Base-by-base conservation (phyloP, 92 coral and sea anemone species). In the Epizoanthus rinbou region DNA sequence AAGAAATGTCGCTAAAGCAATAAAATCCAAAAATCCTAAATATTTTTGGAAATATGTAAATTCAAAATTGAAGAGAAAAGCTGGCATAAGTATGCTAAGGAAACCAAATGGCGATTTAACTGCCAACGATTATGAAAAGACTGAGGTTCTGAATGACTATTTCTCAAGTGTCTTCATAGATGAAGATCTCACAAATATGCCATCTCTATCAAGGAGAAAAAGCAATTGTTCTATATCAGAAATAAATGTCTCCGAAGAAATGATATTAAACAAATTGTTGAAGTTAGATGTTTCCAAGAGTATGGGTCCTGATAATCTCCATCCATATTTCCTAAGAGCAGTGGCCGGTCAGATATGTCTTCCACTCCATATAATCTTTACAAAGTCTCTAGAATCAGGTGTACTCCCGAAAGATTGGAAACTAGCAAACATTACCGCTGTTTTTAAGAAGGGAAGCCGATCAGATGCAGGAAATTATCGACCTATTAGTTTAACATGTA, bases 301-400 rank as follows among this genome's bases (percentile, higher is more conserved):
- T n/a, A n/a, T n/a, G n/a, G n/a, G n/a, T n/a, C n/a, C n/a, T n/a
- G n/a, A n/a, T n/a, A n/a, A n/a, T n/a, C n/a, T n/a, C n/a, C n/a
- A n/a, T n/a, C n/a, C n/a, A n/a, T n/a, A n/a, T n/a, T n/a, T n/a
- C n/a, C n/a, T n/a, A n/a, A 60, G 65, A 60, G 65, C 65, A 60
- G 65, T 60, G 65, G 65, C 65, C 65, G 65, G 65, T 60, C 65
- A 60, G 65, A 60, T 60, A 60, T 60, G 65, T 60, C 65, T 60
- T 60, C 65, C 65, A 60, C 65, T 60, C 65, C 65, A 60, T 60
- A 60, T 60, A 60, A 60, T 60, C 65, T 60, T 60, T 60, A 60
- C 65, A 60, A 60, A 60, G 65, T 60, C 65, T 60, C 65, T 60
- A 60, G 65, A 60, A 60, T 60, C 65, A 60, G 65, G 65, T 60